These are phyloP conservation scores for Isurus oxyrinchus DNA, from an alignment of 2,113 vertebrate genomes.

Conservation along the genomic window DNA sequence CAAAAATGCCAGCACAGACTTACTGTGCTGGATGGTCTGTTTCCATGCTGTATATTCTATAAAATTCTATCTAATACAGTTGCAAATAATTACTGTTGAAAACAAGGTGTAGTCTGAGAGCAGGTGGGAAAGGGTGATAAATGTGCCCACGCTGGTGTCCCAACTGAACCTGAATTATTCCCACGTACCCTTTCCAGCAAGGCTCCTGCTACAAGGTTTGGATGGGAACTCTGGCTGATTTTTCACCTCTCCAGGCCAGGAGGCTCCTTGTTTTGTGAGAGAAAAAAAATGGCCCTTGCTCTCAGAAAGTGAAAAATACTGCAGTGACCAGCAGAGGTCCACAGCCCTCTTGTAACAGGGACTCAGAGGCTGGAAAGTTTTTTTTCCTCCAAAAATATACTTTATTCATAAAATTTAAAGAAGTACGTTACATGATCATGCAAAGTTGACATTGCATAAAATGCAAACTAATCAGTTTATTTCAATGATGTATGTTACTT, in stretches of 20 bases:
- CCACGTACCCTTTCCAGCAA: neutral
- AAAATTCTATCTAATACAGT: neutral
- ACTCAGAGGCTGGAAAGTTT: neutral
- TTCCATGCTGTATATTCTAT: too few species aligned
- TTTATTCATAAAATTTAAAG: too few species aligned
- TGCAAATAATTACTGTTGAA: neutral
- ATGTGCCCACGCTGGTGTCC: too few species aligned
- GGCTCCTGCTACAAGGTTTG: neutral
- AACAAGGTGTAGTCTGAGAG: neutral
- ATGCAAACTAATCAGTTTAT: too few species aligned
- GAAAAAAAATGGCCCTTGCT: neutral
- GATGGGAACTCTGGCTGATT: neutral
- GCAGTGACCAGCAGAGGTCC: neutral
- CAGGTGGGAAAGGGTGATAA: neutral
- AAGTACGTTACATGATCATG: too few species aligned
- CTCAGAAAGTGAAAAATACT: neutral
- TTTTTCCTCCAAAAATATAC: too few species aligned
- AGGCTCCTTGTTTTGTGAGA: neutral
- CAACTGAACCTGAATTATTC: neutral
- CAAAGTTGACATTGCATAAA: too few species aligned
- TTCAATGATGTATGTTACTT: too few species aligned
- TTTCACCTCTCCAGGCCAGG: neutral
- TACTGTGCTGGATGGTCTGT: too few species aligned
- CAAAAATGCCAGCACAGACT: too few species aligned
- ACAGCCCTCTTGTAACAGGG: neutral